These are phyloP conservation scores for Carassius auratus DNA, from an alignment of 2,113 vertebrate genomes.

Conservation along the genomic window DNA sequence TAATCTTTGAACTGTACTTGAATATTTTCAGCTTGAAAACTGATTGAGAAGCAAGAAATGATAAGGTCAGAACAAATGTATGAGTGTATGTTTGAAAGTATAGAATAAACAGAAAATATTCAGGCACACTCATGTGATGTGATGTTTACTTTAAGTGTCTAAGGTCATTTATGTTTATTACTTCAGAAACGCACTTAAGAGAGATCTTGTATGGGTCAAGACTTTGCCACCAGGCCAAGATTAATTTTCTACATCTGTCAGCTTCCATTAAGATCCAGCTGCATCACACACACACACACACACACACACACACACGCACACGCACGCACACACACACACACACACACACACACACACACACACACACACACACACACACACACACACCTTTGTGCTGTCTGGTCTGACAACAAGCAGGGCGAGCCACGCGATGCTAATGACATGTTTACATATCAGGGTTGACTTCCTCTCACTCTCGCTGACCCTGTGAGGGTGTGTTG, in stretches of 20 bases:
- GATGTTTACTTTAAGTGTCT: neutral
- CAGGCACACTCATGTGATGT: neutral
- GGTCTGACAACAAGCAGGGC: neutral
- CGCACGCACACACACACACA: neutral
- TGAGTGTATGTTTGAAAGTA: neutral
- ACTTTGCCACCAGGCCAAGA: neutral
- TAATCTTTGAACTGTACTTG: neutral
- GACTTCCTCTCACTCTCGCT: neutral
- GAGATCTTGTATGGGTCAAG: neutral
- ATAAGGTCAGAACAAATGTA: neutral
- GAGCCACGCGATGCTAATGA: neutral
- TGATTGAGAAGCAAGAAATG: slow-evolving; percentile 13
- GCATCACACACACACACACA: neutral
- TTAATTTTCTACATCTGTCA: neutral
- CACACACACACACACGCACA: neutral
- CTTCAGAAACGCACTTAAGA: neutral
- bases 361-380: neutral
- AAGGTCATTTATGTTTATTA: neutral
- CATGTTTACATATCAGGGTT: slow-evolving; percentile 17
- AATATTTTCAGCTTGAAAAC: neutral
- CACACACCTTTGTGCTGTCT: slow-evolving; percentile 16
- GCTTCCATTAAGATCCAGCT: neutral
- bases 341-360: slow-evolving; percentile 4
- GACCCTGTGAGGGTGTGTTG: neutral
- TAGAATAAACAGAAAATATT: neutral